Percentiles rank a stretch among this genome's conserved stretches.
Evolutionary conservation across 2,888 invertebrate genomes (phyloP).

Genomic region (Eupithecia pulchellata): DNA sequence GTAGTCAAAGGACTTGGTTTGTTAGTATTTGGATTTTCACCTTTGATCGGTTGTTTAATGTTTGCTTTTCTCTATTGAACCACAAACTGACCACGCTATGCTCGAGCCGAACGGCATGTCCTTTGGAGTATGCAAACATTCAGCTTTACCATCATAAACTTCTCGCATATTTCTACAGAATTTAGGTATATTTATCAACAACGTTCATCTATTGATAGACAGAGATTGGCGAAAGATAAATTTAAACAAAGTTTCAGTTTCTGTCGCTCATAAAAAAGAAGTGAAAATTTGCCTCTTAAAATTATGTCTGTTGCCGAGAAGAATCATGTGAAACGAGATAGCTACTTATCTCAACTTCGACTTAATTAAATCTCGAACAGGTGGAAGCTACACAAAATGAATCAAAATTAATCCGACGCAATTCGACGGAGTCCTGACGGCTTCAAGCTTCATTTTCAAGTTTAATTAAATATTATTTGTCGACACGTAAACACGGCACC

Average conservation of each 20-base stretch:
- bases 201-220: not conserved
- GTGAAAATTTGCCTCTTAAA: constrained; percentile 25
- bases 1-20: constrained; percentile 33
- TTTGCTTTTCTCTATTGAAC: constrained; percentile 8
- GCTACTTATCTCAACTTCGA: constrained; percentile 72
- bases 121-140: not conserved
- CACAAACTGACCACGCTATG: constrained; percentile 12
- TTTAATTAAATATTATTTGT: constrained; percentile 72
- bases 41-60: constrained; percentile 15
- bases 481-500: constrained; percentile 51
- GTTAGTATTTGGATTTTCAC: constrained; percentile 20
- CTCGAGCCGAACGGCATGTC: not conserved
- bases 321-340: constrained; percentile 75
- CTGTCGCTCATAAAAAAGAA: constrained; percentile 62
- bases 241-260: not conserved
- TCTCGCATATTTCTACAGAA: not conserved
- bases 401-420: constrained; percentile 80
- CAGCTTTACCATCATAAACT: not conserved
- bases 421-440: constrained; percentile 69
- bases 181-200: not conserved
- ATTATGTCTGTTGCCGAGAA: constrained; percentile 44
- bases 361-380: constrained; percentile 82
- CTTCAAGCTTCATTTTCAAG: constrained; percentile 64
- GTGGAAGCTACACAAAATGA: constrained; percentile 76
- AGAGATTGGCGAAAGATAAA: not conserved